Evolutionary conservation across 2,888 invertebrate species (phyloP), one percentile per base, ranked within the genome.

Genomic region (Athalia rosae): DNA sequence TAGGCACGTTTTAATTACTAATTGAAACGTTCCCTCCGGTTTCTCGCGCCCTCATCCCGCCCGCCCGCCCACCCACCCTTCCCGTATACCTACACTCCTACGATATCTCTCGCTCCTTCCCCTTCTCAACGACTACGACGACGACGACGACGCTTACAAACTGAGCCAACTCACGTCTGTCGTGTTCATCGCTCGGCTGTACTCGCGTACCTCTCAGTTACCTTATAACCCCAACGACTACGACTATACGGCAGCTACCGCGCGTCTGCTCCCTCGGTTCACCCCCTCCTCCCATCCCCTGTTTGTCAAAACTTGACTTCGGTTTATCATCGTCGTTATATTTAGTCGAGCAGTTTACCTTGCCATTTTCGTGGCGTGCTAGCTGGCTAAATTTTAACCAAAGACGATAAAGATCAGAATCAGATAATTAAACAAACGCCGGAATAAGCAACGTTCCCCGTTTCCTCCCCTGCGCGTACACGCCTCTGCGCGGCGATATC

Each of bases 1-100:
- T 76, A 77, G 84, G 84, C 81, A 84, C 87, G 85, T 86, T 86
- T 87, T 85, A 87, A 86, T 88, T 85, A 85, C 86, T 85, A 86
- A 87, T 88, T 87, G 84, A 86, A 86, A 86, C 61, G 61, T 79
- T 79, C 76, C 77, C 77, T 71, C 71, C 56, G 71, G 71, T 71
- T 71, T 71, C 71, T 71, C 71, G 71, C 71, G 71, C 43, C 58
- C 71, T 79, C 76, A 76, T 69, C 61, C 62, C 76, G 56, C n/a
- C 69, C 69, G 66, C 79, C 41, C 41, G 56, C 50, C 78, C 78
- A 74, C 45, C 11, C 61, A n/a, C n/a, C n/a, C n/a, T n/a, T n/a
- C n/a, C n/a, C n/a, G n/a, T n/a, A 56, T 76, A 71, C 45, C 80
- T 82, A 84, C 83, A 83, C 80, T 80, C 77, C 79, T 67, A 76